Conservation (phyloP, 2,888 invertebrate genomes). For the Zele albiditarsus region DNA sequence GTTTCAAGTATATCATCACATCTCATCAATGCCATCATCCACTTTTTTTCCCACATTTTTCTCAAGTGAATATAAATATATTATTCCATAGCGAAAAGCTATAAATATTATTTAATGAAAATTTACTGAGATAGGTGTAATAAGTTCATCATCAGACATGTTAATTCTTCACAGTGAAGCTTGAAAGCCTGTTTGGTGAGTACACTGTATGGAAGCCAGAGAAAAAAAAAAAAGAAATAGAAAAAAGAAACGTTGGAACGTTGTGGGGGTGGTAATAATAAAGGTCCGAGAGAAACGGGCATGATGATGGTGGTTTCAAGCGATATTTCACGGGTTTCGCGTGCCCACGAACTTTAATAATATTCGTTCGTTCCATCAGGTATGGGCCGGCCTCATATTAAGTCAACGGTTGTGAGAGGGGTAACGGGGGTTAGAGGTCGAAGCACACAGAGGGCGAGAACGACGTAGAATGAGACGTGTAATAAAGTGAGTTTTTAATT, state of each 20-base stretch:
- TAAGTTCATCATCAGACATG: constrained; percentile 33
- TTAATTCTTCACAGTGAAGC: constrained; percentile 32
- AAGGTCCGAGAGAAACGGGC: constrained; percentile 48
- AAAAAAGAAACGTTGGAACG: background rate
- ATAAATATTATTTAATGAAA: constrained; percentile 21
- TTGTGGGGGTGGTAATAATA: constrained; percentile 49
- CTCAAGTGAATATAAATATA: background rate
- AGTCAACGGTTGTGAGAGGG: constrained; percentile 61
- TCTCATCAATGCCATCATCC: background rate
- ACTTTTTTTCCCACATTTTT: background rate
- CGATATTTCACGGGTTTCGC: constrained; percentile 72
- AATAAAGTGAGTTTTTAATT: constrained; percentile 73
- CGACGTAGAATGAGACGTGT: constrained; percentile 69
- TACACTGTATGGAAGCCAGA: background rate
- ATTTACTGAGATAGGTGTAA: constrained; percentile 19
- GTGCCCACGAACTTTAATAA: constrained; percentile 72
- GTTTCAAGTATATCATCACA: too few relatives aligned
- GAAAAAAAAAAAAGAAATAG: constrained; percentile 20
- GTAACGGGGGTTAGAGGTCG: constrained; percentile 42
- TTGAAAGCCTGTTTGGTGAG: constrained; percentile 43
- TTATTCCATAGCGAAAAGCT: background rate
- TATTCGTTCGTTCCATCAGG: constrained; percentile 73
- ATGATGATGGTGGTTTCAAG: constrained; percentile 48
- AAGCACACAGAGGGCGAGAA: constrained; percentile 35
- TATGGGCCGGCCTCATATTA: constrained; percentile 69